phyloP scores from a whole-genome alignment of 1,140 invertebrate species.

The Orchesella cincta region DNA sequence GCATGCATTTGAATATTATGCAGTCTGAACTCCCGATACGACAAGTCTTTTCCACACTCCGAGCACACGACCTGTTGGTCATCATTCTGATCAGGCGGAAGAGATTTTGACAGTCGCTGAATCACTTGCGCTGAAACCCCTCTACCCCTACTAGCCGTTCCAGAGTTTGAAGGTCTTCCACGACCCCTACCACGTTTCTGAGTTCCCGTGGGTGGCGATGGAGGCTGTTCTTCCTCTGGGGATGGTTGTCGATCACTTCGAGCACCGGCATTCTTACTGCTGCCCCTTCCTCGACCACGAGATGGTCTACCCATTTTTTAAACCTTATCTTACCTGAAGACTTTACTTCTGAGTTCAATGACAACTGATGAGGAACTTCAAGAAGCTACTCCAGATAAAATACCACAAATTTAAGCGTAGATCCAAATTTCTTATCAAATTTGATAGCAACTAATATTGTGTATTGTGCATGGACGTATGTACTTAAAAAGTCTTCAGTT shows the following conservation, averaged over 20 bases:
- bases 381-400: too few species aligned
- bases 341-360: background rate
- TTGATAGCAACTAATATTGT: too few species aligned
- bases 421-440: too few species aligned
- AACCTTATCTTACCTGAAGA: background rate
- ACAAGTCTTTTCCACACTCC: background rate
- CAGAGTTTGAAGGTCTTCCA: too few species aligned
- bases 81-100: background rate
- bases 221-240: background rate
- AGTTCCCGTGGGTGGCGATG: background rate
- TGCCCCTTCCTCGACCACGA: background rate
- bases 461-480: too few species aligned
- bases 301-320: background rate
- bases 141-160: too few species aligned
- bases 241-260: background rate
- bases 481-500: too few species aligned
- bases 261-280: background rate
- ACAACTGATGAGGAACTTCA: background rate
- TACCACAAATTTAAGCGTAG: too few species aligned
- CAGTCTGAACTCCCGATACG: slow-evolving; percentile 33
- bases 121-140: too few species aligned
- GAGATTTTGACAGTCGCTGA: too few species aligned
- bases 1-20: slow-evolving; percentile 46
- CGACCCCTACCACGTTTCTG: background rate
- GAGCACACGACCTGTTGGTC: background rate